phyloP scores from a whole-genome alignment of 2,113 vertebrate genomes.

The Coryphaenoides rupestris region DNA sequence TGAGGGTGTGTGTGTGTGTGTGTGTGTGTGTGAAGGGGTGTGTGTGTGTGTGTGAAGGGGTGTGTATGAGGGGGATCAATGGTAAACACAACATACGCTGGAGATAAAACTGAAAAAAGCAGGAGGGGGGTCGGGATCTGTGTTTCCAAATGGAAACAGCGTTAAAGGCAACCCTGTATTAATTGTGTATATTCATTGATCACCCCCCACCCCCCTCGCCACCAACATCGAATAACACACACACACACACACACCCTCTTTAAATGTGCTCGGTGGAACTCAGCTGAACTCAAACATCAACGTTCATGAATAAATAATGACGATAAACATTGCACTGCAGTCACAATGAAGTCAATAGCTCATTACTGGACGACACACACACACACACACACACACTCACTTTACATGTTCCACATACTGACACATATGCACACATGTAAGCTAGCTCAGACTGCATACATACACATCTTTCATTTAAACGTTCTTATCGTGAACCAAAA shows the following conservation, averaged over 20 bases:
- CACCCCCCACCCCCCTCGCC: slow-evolving; percentile 70
- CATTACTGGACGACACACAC: slow-evolving; percentile 73
- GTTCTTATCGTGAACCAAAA: no score
- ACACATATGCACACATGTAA: no score
- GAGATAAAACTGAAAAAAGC: slow-evolving; percentile 16
- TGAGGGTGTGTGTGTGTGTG: not conserved
- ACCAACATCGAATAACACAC: no score
- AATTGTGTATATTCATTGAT: slow-evolving; percentile 79
- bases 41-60: not conserved
- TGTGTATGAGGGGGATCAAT: slow-evolving; percentile 49
- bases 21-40: slow-evolving; percentile 6
- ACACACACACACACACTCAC: no score
- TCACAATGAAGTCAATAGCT: slow-evolving; percentile 76
- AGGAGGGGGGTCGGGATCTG: slow-evolving; percentile 36
- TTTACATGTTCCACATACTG: no score
- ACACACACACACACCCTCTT: slow-evolving; percentile 2
- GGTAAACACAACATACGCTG: slow-evolving; percentile 29
- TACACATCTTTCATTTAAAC: no score
- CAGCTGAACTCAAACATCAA: slow-evolving; percentile 85
- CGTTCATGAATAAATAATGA: slow-evolving; percentile 88
- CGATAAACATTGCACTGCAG: slow-evolving; percentile 79
- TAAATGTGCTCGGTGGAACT: slow-evolving; percentile 70
- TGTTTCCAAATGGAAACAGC: slow-evolving; percentile 71
- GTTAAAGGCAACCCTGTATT: slow-evolving; percentile 80
- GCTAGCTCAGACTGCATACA: no score